These are phyloP conservation scores for Telmatherina bonti DNA, from an alignment of 2,797 vertebrate species.

Conservation along the genomic window DNA sequence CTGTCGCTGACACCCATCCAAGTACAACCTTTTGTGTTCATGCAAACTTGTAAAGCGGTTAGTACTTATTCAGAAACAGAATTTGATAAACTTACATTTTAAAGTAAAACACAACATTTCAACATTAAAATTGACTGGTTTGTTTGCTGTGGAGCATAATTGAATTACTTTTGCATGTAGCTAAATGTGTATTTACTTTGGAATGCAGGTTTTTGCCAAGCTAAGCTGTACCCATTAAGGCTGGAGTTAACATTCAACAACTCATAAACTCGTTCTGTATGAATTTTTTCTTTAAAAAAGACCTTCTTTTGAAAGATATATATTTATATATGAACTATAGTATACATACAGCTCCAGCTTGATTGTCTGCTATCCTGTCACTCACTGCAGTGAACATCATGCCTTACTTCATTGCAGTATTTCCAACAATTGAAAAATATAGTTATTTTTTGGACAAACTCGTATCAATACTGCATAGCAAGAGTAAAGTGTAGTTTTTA, in stretches of 20 bases:
- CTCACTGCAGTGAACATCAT: not conserved
- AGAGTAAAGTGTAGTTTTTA: not conserved
- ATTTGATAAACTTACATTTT: not conserved
- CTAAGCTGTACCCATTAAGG: not conserved
- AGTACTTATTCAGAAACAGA: not conserved
- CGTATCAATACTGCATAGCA: not conserved
- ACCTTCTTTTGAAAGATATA: too few relatives aligned
- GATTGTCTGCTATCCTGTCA: not conserved
- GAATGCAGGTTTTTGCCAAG: not conserved
- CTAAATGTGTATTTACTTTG: not conserved
- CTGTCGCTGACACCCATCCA: conserved; percentile 33
- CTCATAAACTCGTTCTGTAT: not conserved
- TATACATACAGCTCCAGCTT: not conserved
- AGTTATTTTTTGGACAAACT: not conserved
- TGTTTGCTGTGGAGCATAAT: not conserved
- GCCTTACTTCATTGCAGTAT: not conserved
- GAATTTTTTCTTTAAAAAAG: too few relatives aligned
- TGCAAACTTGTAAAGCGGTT: conserved; percentile 27
- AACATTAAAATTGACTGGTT: not conserved
- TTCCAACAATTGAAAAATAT: not conserved
- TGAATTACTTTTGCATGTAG: not conserved
- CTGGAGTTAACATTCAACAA: not conserved
- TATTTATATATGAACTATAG: too few relatives aligned
- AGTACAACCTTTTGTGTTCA: conserved; percentile 15
- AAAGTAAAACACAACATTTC: not conserved